Evolutionary conservation across 2,797 vertebrate genomes (phyloP).

Genomic region (Diplodus sargus): DNA sequence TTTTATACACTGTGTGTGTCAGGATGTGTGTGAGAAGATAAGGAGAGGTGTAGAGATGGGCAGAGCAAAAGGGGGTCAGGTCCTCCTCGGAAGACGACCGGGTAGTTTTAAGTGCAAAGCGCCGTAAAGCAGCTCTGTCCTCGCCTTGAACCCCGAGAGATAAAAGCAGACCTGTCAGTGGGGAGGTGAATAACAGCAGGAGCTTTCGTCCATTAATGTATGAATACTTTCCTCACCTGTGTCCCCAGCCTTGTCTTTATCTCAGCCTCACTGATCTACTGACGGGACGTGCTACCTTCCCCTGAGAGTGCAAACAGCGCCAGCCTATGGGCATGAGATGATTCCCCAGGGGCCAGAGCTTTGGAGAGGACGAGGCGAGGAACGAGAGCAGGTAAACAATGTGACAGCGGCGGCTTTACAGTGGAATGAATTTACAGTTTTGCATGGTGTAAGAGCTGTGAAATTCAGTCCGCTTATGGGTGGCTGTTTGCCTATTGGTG

Average conservation of each 20-base stretch:
- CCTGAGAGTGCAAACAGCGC: conserved; percentile 3
- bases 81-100: conserved; percentile 27
- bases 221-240: conserved; percentile 39
- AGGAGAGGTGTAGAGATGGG: background rate
- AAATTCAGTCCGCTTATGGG: conserved; percentile 69
- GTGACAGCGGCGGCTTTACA: background rate
- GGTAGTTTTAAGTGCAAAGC: conserved; percentile 66
- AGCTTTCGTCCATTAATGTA: conserved; percentile 57
- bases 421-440: conserved; percentile 50
- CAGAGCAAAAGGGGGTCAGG: background rate
- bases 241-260: conserved; percentile 57
- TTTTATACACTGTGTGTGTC: too few species aligned
- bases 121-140: conserved; percentile 46
- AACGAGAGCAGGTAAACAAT: conserved; percentile 37
- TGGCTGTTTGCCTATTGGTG: conserved; percentile 67
- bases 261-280: conserved; percentile 43
- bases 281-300: conserved; percentile 61
- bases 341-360: conserved; percentile 25
- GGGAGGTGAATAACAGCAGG: conserved; percentile 42
- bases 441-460: conserved; percentile 41
- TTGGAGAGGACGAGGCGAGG: conserved; percentile 17
- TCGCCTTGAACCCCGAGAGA: conserved; percentile 68
- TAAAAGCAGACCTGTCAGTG: conserved; percentile 70
- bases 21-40: background rate
- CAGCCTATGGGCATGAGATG: conserved; percentile 36